Evolutionary conservation across 2,797 vertebrate species (phyloP), one percentile per base, ranked within the genome.

Genomic region (Acanthopagrus latus): DNA sequence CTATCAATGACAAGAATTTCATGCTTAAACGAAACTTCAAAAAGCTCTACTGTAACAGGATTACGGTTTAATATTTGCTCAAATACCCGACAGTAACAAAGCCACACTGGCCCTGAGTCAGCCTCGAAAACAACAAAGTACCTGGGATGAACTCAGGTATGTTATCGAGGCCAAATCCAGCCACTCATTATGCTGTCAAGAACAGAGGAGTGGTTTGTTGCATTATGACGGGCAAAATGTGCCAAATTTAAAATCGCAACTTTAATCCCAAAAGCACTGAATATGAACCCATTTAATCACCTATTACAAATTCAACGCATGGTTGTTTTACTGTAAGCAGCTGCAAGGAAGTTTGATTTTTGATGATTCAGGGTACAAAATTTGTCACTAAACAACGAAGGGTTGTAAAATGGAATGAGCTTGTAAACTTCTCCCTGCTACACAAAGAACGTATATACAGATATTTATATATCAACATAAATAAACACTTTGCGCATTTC

Each of bases 121-220:
- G 8, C 46, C 46, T 55, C 2, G 16, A 12, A 43, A 69, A 54
- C 41, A 74, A 60, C 23, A 33, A 60, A 52, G 38, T 44, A 33
- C 50, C 13, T 52, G 46, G 29, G 64, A 64, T 69, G 23, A 60
- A 29, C 50, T 44, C 7, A 59, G 46, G 6, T 69, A 21, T 41
- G 64, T 14, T 18, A 64, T 50, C 43, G 54, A 23, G 43, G 27
- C 10, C n/a, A 74, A 57, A 75, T 52, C 33, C 59, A 69, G 33
- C 7, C 2, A 0, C 17, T 70, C n/a, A 38, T 58, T 43, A 38
- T 47, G 46, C 63, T 60, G 63, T 66, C 41, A 43, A n/a, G 18
- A 57, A 14, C 3, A 25, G 20, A 62, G 48, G 1, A 38, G 41
- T 25, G 41, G 7, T 27, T 56, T 48, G 47, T 23, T 41, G n/a